Percentiles rank a stretch among this genome's conserved stretches.
Evolutionary conservation across 2,797 vertebrate species (phyloP).

Genomic region (Sciurus carolinensis): DNA sequence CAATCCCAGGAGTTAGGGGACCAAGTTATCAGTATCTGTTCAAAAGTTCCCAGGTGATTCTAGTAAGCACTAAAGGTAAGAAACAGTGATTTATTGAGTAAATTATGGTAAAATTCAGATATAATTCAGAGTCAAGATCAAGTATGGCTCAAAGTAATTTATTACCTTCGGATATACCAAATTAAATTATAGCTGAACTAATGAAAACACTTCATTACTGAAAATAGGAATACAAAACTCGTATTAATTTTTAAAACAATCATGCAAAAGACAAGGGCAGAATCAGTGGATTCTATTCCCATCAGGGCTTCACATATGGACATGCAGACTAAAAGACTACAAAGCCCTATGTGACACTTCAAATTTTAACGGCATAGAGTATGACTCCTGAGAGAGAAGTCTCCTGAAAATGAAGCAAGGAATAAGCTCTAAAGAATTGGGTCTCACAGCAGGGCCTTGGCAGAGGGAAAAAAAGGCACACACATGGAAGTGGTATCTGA

Average conservation of each 20-base stretch:
- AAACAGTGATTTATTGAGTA: neutral
- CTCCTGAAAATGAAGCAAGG: neutral
- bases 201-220: neutral
- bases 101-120: neutral
- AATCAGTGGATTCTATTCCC: neutral
- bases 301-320: neutral
- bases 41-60: neutral
- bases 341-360: neutral
- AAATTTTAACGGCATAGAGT: neutral
- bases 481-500: neutral
- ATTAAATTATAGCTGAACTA: neutral
- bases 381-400: neutral
- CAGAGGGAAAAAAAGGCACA: neutral
- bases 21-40: neutral
- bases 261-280: neutral
- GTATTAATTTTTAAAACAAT: conserved; percentile 6
- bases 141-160: neutral
- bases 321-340: too few species aligned
- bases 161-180: neutral
- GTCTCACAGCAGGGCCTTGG: neutral
- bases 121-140: neutral
- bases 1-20: neutral
- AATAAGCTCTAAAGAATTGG: neutral
- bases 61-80: neutral
- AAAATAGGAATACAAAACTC: conserved; percentile 16